Percentiles rank a stretch among this genome's conserved stretches.
These are phyloP conservation scores for Protobothrops mucrosquamatus DNA, from an alignment of 2,113 vertebrate species.

Conservation along the genomic window DNA sequence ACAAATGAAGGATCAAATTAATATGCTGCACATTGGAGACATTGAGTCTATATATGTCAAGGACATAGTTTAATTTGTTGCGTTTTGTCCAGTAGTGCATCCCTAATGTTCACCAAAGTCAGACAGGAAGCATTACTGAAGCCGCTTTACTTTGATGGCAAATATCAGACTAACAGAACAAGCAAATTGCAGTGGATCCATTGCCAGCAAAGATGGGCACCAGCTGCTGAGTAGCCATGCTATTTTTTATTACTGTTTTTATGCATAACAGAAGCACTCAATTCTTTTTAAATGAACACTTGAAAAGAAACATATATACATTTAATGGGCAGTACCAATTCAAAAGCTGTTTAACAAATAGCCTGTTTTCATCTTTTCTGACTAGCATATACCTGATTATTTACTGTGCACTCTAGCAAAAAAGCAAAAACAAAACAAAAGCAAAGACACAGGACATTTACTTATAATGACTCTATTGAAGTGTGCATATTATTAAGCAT, in stretches of 20 bases:
- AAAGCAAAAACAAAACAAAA: neutral
- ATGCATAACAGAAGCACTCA: conserved; percentile 1
- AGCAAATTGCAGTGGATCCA: neutral
- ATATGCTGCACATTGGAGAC: neutral
- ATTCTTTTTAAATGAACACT: conserved; percentile 3
- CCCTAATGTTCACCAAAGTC: neutral
- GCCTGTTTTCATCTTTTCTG: neutral
- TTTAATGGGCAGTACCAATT: conserved; percentile 24
- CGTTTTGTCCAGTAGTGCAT: neutral
- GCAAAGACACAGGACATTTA: neutral
- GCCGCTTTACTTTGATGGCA: neutral
- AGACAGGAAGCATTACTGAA: neutral
- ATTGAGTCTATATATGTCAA: neutral
- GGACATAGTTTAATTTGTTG: neutral
- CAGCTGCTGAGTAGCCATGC: neutral
- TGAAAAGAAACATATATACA: conserved; percentile 5
- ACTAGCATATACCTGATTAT: conserved; percentile 23
- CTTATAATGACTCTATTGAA: conserved; percentile 2
- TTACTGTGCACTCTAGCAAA: neutral
- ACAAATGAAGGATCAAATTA: neutral
- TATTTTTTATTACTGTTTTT: conserved; percentile 21
- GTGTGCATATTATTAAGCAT: neutral
- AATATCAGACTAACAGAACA: neutral
- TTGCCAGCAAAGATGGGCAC: neutral
- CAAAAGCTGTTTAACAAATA: neutral